Conservation (phyloP, 2,113 vertebrate species). For the Papio anubis region DNA sequence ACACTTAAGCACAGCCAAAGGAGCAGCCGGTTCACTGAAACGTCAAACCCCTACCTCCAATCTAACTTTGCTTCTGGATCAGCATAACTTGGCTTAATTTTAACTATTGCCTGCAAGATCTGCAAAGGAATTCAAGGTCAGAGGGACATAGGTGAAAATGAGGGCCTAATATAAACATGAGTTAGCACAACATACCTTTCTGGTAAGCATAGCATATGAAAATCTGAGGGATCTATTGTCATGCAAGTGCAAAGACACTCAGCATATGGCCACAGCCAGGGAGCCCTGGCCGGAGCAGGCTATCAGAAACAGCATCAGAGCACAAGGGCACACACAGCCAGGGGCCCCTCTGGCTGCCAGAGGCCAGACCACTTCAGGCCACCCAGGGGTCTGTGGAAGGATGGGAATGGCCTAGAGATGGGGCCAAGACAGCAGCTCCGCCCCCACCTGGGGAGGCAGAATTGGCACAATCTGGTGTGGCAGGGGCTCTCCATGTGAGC, state of each 20-base stretch:
- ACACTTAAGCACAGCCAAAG: background rate
- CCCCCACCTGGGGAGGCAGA: background rate
- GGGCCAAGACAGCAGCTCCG: background rate
- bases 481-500: no score
- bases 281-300: background rate
- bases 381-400: background rate
- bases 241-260: background rate
- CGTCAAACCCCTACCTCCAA: background rate
- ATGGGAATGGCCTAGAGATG: background rate
- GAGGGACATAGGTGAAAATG: background rate
- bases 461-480: background rate
- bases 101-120: background rate
- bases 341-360: background rate
- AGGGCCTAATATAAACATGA: background rate
- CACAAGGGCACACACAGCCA: background rate
- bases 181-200: background rate
- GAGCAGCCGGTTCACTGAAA: background rate
- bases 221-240: background rate
- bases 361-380: fast-evolving
- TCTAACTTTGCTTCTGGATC: background rate
- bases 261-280: background rate
- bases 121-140: background rate
- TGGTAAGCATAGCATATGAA: background rate
- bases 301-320: background rate
- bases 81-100: background rate